Evolutionary conservation across 2,888 invertebrate species (phyloP), one percentile per base, ranked within the genome.

Genomic region (Epirrhoe tristata): DNA sequence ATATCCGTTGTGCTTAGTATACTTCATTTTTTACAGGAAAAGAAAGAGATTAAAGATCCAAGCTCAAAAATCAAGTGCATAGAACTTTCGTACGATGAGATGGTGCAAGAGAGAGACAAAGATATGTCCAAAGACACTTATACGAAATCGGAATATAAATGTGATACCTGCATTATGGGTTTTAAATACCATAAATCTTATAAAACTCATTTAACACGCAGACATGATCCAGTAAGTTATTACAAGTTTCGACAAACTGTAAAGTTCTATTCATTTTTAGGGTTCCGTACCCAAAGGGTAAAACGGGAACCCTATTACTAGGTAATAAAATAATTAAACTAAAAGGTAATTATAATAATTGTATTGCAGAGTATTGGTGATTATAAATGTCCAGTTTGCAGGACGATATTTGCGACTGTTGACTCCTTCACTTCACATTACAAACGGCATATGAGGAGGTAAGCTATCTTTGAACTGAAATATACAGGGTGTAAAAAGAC

Each of bases 381-480:
- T 2, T 90, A 89, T 65, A 82, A 75, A 0, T 93, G 93, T 62
- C 89, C 91, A 0, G 84, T 93, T 14, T 93, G 93, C 66, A 86
- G 86, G 50, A 88, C 85, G 0, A 74, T 88, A 0, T 73, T 88
- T 6, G 69, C 86, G 0, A 81, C 88, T 0, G 83, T 90, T 7
- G 89, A 91, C 0, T 81, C 88, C 0, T 90, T 90, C 43, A 88
- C 87, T 0, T 74, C 85, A 0, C 93, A 92, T 66, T 91, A 91
- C 43, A 91, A 87, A 36, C 76, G 88, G 3, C 93, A 93, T 54
- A 84, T 86, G 77, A 79, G 84, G 67, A 85, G 91, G 92, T 92
- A 74, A 1, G 68, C 56, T 50, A 43, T 6, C 6, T 32, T 32
- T 32, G 3, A 32, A 32, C 32, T 6, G 32, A 32, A 3, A n/a